Evolutionary conservation across 2,797 vertebrate species (phyloP).

Genomic region (Manis crassicaudata): DNA sequence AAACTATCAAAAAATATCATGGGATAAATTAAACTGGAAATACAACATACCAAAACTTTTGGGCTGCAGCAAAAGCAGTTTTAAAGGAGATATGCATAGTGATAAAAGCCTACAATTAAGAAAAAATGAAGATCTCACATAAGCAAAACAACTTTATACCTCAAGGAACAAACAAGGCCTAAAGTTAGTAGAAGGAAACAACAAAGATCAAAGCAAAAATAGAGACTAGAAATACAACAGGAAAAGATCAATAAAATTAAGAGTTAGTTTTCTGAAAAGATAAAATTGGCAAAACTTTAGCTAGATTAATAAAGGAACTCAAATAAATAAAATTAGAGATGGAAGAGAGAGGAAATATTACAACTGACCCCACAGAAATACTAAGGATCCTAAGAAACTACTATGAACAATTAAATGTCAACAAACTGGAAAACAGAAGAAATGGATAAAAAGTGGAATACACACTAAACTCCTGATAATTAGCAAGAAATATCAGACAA

Average conservation of each 20-base stretch:
- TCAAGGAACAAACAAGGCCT: not conserved
- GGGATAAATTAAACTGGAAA: not conserved
- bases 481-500: not conserved
- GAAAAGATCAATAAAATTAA: not conserved
- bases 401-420: not conserved
- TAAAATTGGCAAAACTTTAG: not conserved
- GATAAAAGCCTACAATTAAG: not conserved
- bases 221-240: not conserved
- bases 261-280: not conserved
- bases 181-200: not conserved
- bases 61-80: not conserved
- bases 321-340: not conserved
- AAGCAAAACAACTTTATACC: not conserved
- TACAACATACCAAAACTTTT: not conserved
- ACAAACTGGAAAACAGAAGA: not conserved
- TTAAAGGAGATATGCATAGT: not conserved
- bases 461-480: not conserved
- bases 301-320: not conserved
- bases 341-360: not conserved
- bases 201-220: not conserved
- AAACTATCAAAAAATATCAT: not conserved
- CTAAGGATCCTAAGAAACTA: not conserved
- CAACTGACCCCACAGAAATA: not conserved
- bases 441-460: not conserved
- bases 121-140: not conserved